A percentile compares a stretch with the other conserved stretches of the same genome.
phyloP scores from a whole-genome alignment of 2,113 vertebrate species.

The Gasterosteus aculeatus region DNA sequence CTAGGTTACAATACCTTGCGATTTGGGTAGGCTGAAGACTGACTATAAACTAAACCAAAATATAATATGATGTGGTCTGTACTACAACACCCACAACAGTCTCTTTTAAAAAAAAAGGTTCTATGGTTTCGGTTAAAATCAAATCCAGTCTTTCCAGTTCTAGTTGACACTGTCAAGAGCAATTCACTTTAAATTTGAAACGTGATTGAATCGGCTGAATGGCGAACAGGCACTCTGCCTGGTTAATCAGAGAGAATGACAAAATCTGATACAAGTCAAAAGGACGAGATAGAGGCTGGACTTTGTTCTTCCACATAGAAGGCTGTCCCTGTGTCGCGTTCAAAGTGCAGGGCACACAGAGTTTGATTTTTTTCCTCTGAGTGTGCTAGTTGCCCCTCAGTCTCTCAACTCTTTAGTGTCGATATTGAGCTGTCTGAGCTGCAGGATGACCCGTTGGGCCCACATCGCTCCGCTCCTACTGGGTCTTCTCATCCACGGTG shows the following conservation, averaged over 20 bases:
- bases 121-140: background rate
- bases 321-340: conserved; percentile 41
- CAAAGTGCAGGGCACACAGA: conserved; percentile 72
- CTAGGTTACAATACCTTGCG: background rate
- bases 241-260: conserved; percentile 30
- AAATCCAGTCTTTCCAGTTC: background rate
- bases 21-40: background rate
- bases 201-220: conserved; percentile 2
- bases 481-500: conserved; percentile 65
- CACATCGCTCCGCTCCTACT: conserved; percentile 65
- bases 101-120: background rate
- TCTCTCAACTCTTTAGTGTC: conserved; percentile 2
- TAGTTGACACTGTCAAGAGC: background rate
- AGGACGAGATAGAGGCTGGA: conserved; percentile 65
- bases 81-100: background rate
- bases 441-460: conserved; percentile 62
- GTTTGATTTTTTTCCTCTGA: conserved; percentile 34
- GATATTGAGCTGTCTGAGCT: conserved; percentile 12
- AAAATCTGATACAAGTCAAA: conserved; percentile 27
- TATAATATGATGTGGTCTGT: background rate
- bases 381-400: conserved; percentile 7
- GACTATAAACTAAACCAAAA: background rate
- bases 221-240: background rate
- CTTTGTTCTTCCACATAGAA: conserved; percentile 77
- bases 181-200: conserved; percentile 8